phyloP scores from a whole-genome alignment of 2,888 invertebrate genomes.

The Drosophila paracracens region DNA sequence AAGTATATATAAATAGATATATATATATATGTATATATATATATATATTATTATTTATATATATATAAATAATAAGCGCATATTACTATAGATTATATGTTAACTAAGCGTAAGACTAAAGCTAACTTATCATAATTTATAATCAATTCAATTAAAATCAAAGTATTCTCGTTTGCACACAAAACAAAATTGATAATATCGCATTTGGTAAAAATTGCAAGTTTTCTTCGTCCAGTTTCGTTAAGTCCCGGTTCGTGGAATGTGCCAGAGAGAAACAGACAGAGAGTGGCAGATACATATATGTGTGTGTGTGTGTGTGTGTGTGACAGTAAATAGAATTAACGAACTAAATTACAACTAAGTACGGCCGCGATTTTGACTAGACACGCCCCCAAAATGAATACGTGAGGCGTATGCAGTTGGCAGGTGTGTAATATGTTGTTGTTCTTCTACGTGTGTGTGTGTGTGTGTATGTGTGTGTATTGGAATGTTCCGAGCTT shows the following conservation, averaged over 20 bases:
- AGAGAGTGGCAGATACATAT: neutral
- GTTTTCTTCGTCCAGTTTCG: constrained; percentile 38
- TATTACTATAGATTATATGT: constrained; percentile 54
- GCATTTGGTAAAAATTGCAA: constrained; percentile 64
- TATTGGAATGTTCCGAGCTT: constrained; percentile 37
- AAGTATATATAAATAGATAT: constrained; percentile 20
- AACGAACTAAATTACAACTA: constrained; percentile 14
- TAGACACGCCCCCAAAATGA: constrained; percentile 19
- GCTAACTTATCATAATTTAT: constrained; percentile 60
- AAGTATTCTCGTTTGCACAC: constrained; percentile 63
- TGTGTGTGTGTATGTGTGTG: neutral
- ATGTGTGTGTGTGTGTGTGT: constrained; percentile 8
- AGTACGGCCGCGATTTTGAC: constrained; percentile 33
- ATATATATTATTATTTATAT: constrained; percentile 33
- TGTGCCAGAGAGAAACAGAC: constrained; percentile 11
- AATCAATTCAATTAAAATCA: constrained; percentile 64
- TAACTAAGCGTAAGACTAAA: constrained; percentile 67
- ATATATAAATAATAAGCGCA: constrained; percentile 61
- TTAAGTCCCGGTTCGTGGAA: constrained; percentile 39
- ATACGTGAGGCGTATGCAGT: constrained; percentile 10
- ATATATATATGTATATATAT: constrained; percentile 33
- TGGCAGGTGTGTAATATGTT: constrained; percentile 18
- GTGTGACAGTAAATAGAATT: constrained; percentile 3
- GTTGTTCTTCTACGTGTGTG: neutral
- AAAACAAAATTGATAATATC: constrained; percentile 65